Percentiles rank a stretch among this genome's conserved stretches.
These are phyloP conservation scores for Dasysyrphus tricinctus DNA, from an alignment of 2,888 invertebrate species.

Conservation along the genomic window DNA sequence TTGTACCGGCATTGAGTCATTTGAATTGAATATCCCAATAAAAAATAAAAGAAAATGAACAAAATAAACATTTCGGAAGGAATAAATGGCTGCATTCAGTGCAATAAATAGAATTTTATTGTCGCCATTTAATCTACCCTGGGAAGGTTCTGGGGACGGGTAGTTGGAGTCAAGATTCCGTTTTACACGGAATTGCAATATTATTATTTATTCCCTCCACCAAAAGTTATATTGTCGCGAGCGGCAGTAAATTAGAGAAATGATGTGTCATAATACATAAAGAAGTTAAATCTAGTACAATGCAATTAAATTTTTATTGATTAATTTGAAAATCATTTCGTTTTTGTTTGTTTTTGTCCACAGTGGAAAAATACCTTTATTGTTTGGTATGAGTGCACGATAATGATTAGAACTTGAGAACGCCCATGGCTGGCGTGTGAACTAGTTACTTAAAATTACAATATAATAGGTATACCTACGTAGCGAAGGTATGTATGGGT, in stretches of 20 bases:
- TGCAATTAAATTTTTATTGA: conserved; percentile 67
- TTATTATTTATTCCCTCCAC: conserved; percentile 26
- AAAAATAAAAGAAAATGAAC: conserved; percentile 3
- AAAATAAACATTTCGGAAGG: conserved; percentile 37
- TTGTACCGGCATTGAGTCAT: conserved; percentile 47
- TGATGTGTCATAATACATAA: conserved; percentile 56
- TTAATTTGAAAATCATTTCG: conserved; percentile 57
- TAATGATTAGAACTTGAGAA: conserved; percentile 12
- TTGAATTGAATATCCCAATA: conserved; percentile 39
- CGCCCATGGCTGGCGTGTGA: conserved; percentile 36
- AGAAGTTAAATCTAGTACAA: conserved; percentile 49
- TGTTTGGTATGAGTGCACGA: not conserved
- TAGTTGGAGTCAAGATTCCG: conserved; percentile 28
- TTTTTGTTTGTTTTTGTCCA: conserved; percentile 14
- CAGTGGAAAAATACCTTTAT: not conserved
- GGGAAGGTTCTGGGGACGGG: not conserved
- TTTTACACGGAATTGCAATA: conserved; percentile 32
- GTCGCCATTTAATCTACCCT: conserved; percentile 40
- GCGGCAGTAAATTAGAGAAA: conserved; percentile 37
- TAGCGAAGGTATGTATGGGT: not conserved
- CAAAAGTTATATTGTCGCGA: conserved; percentile 29
- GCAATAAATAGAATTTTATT: conserved; percentile 66
- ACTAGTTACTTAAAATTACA: conserved; percentile 35
- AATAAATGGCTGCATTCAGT: conserved; percentile 62
- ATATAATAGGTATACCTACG: not conserved